phyloP scores from a whole-genome alignment of 2,797 vertebrate genomes.

The Vireo griseus region DNA sequence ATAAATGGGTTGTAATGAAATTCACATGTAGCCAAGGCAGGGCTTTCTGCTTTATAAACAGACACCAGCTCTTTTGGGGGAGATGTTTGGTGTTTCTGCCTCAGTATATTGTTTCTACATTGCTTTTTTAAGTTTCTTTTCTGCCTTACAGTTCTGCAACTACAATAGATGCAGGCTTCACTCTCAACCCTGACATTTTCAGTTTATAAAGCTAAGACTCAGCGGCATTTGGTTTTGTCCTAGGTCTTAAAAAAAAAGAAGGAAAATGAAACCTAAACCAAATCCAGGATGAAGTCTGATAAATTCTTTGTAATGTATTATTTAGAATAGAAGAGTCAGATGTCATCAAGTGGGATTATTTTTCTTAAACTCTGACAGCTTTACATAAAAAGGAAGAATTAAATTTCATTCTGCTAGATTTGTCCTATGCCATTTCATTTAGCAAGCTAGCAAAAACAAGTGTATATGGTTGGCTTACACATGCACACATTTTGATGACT shows the following conservation, averaged over 20 bases:
- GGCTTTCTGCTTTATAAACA: not conserved
- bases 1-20: not conserved
- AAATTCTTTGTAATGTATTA: conserved; percentile 36
- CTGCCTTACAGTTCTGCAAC: not conserved
- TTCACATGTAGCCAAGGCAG: not conserved
- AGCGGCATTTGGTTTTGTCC: conserved; percentile 2
- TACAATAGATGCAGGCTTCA: not conserved
- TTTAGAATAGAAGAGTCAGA: conserved; percentile 19
- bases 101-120: not conserved
- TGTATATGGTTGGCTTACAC: not conserved
- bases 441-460: not conserved
- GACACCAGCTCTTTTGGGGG: not conserved
- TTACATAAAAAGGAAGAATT: conserved; percentile 24
- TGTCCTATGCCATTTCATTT: conserved; percentile 34
- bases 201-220: not conserved
- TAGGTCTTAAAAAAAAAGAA: not conserved
- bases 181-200: not conserved
- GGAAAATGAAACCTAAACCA: not conserved
- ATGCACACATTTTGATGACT: not conserved
- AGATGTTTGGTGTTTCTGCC: not conserved
- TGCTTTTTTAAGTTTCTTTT: not conserved
- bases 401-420: conserved; percentile 9
- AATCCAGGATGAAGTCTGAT: not conserved
- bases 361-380: conserved; percentile 37
- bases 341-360: conserved; percentile 17